Evolutionary conservation across 1,140 invertebrate species (phyloP).

Genomic region (Arctopsyche grandis): DNA sequence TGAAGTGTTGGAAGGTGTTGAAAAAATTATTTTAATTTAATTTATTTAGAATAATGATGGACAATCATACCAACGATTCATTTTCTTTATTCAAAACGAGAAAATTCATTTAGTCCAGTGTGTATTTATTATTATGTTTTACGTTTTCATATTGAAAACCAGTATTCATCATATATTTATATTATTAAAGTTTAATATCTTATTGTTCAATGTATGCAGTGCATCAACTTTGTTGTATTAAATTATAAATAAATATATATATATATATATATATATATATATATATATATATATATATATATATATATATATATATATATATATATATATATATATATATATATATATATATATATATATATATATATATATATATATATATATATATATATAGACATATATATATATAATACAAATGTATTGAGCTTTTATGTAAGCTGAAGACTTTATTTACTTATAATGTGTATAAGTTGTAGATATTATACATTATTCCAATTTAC

Average conservation of each 20-base stretch:
- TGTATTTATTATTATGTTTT: not conserved
- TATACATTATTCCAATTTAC: not conserved
- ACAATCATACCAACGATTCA: conserved; percentile 13
- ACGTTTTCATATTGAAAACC: conserved; percentile 24
- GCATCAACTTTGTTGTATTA: conserved; percentile 7
- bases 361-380: no score
- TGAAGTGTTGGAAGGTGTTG: not conserved
- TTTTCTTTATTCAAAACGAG: not conserved
- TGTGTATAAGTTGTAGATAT: conserved; percentile 22
- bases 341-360: no score
- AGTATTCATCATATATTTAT: no score
- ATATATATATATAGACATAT: no score
- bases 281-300: no score
- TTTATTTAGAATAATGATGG: not conserved
- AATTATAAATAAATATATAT: no score
- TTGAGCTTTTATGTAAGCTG: conserved; percentile 29
- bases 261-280: no score
- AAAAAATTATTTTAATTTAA: no score
- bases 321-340: no score
- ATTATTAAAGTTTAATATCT: no score
- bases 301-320: no score
- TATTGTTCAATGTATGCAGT: conserved; percentile 7
- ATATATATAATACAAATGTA: conserved; percentile 13
- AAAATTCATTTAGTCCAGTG: no score
- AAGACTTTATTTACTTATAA: conserved; percentile 17